Evolutionary conservation across 2,797 vertebrate species (phyloP).

Genomic region (Tapera naevia): DNA sequence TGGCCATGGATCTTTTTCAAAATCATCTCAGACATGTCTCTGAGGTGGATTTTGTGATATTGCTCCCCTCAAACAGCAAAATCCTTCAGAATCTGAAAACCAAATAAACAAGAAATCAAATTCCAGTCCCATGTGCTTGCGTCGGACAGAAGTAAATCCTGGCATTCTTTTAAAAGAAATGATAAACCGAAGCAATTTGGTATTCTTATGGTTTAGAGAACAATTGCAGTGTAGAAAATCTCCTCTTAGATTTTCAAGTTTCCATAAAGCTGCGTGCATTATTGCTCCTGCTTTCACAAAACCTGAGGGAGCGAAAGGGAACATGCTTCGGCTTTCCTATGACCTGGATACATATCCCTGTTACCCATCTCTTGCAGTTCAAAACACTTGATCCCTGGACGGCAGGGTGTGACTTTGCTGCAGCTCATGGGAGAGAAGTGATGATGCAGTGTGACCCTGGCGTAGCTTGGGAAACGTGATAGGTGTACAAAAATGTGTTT

Average conservation of each 20-base stretch:
- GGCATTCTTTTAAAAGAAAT: neutral
- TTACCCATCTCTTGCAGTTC: neutral
- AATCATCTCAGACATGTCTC: slow-evolving; percentile 26
- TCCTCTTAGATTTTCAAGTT: neutral
- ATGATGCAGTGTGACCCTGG: neutral
- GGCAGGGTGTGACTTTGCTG: neutral
- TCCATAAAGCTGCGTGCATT: neutral
- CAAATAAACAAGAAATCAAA: slow-evolving; percentile 34
- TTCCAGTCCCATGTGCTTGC: neutral
- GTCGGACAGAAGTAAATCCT: neutral
- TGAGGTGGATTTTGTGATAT: slow-evolving; percentile 29
- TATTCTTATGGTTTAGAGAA: neutral
- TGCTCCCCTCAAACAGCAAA: neutral
- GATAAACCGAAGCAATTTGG: neutral
- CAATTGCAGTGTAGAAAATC: neutral
- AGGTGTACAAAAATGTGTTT: neutral
- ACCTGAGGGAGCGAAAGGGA: neutral
- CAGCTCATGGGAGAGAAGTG: neutral
- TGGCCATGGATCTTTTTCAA: slow-evolving; percentile 15
- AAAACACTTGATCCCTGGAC: neutral
- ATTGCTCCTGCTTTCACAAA: neutral
- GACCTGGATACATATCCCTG: neutral
- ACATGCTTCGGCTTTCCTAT: neutral
- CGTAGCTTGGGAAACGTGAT: neutral
- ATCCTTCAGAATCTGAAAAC: slow-evolving; percentile 6